Conservation (phyloP, 53 echinoderm and acorn worm species). For the Henricia sp. region DNA sequence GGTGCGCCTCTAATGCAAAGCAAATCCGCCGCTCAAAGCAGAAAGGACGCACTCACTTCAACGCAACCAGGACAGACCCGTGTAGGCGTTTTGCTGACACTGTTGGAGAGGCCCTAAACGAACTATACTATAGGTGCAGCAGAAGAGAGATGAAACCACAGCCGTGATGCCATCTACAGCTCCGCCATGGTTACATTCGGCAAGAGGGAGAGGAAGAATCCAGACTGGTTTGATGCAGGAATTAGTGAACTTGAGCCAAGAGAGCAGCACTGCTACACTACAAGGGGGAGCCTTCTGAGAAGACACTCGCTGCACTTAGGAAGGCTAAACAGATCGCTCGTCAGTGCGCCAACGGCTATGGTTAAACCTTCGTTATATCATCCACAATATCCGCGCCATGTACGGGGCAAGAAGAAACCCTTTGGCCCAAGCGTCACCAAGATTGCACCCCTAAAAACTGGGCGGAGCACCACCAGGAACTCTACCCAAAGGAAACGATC, state of each 20-base stretch:
- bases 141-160: too few relatives aligned
- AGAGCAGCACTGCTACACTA: conserved; percentile 32
- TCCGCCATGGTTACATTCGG: not conserved
- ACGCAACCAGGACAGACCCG: too few relatives aligned
- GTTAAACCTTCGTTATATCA: conserved; percentile 2
- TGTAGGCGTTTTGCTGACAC: too few relatives aligned
- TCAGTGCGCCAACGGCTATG: conserved; percentile 12
- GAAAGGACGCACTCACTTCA: too few relatives aligned
- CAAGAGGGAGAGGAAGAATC: not conserved
- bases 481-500: not conserved
- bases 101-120: too few relatives aligned
- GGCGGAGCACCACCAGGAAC: conserved; percentile 38
- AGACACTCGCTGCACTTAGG: too few relatives aligned
- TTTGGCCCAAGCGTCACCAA: conserved; percentile 10
- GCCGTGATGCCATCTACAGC: too few relatives aligned
- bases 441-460: conserved; percentile 42
- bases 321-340: not conserved
- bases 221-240: conserved; percentile 40
- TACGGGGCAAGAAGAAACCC: conserved; percentile 54
- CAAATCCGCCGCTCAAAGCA: too few relatives aligned
- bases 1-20: too few relatives aligned
- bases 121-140: too few relatives aligned
- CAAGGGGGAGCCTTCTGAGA: conserved; percentile 5
- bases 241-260: conserved; percentile 10
- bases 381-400: conserved; percentile 36